Conservation (phyloP, 2,888 invertebrate species). For the Cosmorhoe ocellata region DNA sequence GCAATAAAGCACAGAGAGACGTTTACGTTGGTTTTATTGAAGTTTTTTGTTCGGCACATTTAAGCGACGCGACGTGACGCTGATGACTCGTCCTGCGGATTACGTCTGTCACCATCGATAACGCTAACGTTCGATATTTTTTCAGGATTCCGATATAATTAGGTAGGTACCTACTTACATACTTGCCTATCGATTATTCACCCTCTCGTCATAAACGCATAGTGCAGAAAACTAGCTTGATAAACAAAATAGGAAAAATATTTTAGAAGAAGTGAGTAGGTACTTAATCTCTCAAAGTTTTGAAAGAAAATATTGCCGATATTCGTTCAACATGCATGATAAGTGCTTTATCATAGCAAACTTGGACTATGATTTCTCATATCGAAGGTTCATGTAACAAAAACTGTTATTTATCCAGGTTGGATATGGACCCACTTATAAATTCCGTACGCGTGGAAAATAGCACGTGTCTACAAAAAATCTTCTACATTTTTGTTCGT, state of each 20-base stretch:
- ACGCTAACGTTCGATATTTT: background rate
- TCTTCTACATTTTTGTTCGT: slow-evolving; percentile 43
- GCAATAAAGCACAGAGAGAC: slow-evolving; percentile 67
- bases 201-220: no score
- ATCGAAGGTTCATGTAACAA: slow-evolving; percentile 29
- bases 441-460: slow-evolving; percentile 43
- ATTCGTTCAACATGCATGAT: slow-evolving; percentile 7
- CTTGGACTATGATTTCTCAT: slow-evolving; percentile 16
- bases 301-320: background rate
- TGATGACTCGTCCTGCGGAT: slow-evolving; percentile 37
- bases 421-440: slow-evolving; percentile 35
- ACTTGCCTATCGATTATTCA: no score
- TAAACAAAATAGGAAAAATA: no score
- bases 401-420: slow-evolving; percentile 33
- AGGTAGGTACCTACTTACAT: no score
- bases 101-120: slow-evolving; percentile 38
- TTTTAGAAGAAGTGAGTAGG: no score
- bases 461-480: slow-evolving; percentile 45
- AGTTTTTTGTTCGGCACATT: slow-evolving; percentile 65
- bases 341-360: slow-evolving; percentile 27
- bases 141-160: background rate
- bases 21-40: slow-evolving; percentile 63
- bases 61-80: slow-evolving; percentile 56
- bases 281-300: no score
- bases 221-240: no score